Conservation (phyloP, 2,797 vertebrate species). For the Diglossa cyanea region DNA sequence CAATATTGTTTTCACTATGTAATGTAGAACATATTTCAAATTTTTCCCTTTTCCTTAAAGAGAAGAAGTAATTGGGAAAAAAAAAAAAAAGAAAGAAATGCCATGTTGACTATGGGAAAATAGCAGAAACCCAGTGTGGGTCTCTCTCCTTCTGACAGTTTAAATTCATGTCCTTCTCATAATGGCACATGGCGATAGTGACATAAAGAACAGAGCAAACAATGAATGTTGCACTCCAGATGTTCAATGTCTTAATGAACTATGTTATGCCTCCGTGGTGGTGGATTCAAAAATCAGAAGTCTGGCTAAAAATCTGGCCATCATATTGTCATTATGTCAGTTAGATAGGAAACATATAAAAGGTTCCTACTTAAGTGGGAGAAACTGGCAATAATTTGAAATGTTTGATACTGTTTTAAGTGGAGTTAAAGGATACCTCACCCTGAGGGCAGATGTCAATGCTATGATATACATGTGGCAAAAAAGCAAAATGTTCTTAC, state of each 20-base stretch:
- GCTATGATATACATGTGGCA: background rate
- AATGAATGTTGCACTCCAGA: slow-evolving; percentile 13
- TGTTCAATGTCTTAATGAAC: background rate
- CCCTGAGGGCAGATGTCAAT: slow-evolving; percentile 25
- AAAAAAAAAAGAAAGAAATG: background rate
- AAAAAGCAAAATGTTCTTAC: slow-evolving; percentile 30
- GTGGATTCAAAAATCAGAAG: background rate
- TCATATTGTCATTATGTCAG: background rate
- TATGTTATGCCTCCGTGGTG: background rate
- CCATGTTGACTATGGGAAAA: background rate
- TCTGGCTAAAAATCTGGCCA: slow-evolving; percentile 6
- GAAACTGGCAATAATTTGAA: slow-evolving; percentile 30
- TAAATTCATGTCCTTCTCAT: slow-evolving; percentile 25
- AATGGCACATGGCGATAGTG: background rate
- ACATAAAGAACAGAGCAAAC: background rate
- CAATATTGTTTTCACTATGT: background rate
- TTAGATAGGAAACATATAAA: slow-evolving; percentile 18
- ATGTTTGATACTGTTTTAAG: slow-evolving; percentile 4
- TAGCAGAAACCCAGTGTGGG: background rate
- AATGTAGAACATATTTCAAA: background rate
- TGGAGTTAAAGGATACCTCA: slow-evolving; percentile 21
- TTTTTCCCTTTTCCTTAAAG: background rate
- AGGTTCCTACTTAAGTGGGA: background rate
- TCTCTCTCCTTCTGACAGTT: background rate
- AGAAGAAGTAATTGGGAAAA: background rate